Conservation (phyloP, 2,797 vertebrate genomes). For the Nasua narica region DNA sequence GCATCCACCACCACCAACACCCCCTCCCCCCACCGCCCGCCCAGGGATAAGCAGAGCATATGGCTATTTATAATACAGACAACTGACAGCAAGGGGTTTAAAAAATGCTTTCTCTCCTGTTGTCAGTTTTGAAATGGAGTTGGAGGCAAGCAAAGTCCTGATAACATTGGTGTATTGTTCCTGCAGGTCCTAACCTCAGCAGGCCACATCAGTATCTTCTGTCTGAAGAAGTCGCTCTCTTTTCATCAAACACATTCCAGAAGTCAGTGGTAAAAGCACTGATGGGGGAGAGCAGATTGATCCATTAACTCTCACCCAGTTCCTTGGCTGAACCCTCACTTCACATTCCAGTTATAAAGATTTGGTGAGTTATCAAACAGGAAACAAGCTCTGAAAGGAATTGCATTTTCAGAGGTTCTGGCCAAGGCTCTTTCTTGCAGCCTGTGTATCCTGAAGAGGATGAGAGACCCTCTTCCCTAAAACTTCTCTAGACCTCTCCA, state of each 20-base stretch:
- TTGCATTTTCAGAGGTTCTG: conserved; percentile 60
- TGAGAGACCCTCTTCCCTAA: not conserved
- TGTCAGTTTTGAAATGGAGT: conserved; percentile 81
- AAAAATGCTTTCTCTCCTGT: conserved; percentile 77
- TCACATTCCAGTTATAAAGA: conserved; percentile 89
- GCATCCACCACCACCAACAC: too few species aligned
- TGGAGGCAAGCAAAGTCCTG: conserved; percentile 72
- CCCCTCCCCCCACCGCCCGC: accelerated
- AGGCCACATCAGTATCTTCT: conserved; percentile 86
- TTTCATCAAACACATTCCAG: conserved; percentile 98
- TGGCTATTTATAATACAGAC: conserved; percentile 73
- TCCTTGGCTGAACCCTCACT: conserved; percentile 91
- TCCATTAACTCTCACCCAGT: conserved; percentile 95
- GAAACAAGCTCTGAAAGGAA: conserved; percentile 76
- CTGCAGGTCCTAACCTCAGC: conserved; percentile 82
- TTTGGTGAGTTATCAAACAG: conserved; percentile 85
- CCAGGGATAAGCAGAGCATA: conserved; percentile 52
- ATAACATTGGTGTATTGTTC: conserved; percentile 87
- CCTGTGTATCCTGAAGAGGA: not conserved
- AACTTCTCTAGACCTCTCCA: not conserved
- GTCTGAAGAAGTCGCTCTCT: conserved; percentile 87
- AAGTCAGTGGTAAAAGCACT: conserved; percentile 92
- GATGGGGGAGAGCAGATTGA: conserved; percentile 94
- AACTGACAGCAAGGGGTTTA: conserved; percentile 62
- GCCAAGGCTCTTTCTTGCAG: conserved; percentile 49